phyloP scores from a whole-genome alignment of 2,113 vertebrate species.

The Connochaetes taurinus region DNA sequence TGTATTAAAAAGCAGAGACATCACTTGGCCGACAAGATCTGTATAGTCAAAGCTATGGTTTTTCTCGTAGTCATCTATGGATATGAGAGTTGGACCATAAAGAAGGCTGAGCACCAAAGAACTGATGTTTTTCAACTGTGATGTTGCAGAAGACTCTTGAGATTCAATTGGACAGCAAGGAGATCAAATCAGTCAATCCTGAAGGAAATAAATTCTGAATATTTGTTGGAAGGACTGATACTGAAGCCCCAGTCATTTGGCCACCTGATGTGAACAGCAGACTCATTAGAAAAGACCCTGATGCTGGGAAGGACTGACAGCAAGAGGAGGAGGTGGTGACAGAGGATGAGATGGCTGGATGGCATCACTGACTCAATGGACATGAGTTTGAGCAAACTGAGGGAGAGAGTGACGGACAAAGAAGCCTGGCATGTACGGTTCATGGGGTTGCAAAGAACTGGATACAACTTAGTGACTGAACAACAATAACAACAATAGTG shows the following conservation, averaged over 20 bases:
- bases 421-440: background rate
- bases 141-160: background rate
- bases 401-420: background rate
- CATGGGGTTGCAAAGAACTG: background rate
- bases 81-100: background rate
- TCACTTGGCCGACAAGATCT: background rate
- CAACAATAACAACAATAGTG: background rate
- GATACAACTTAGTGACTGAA: background rate
- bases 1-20: background rate
- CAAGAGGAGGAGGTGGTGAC: background rate
- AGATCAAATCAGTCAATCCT: background rate
- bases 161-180: background rate
- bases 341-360: background rate
- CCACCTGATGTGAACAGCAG: background rate
- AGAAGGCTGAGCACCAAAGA: background rate
- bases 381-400: background rate
- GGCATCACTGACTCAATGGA: background rate
- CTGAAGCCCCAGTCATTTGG: background rate
- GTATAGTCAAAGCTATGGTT: background rate
- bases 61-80: background rate
- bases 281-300: background rate
- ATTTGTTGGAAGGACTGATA: background rate
- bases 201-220: background rate
- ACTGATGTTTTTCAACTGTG: background rate
- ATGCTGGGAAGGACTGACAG: background rate